Evolutionary conservation across 2,797 vertebrate genomes (phyloP), one percentile per base, ranked within the genome.

Genomic region (Macroramphosus scolopax): DNA sequence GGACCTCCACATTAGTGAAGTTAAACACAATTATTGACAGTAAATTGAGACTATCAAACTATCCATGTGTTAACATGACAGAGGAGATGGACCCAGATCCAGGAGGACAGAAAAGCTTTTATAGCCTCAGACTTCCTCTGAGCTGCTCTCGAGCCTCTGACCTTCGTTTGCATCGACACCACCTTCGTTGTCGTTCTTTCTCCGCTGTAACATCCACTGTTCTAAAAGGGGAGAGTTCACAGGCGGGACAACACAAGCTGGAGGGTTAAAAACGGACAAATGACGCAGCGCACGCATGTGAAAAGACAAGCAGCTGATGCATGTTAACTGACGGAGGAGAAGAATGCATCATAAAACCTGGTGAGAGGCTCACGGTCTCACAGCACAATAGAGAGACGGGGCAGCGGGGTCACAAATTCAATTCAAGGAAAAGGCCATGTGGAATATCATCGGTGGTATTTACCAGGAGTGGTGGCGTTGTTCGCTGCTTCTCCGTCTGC

Each of bases 401-500:
- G 5, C 26, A 62, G n/a, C 12, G 30, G 64, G 63, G 63, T 60
- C 58, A 62, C 33, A 65, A 62, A 72, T 46, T 50, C 57, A 62
- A 59, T 63, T 60, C 44, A 33, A 37, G 57, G 54, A 45, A 74
- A 79, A 83, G 60, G 76, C 52, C 49, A 48, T 8, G 51, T 2
- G 25, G 51, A 65, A 48, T 36, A 63, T 68, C 47, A 63, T 53
- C 26, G 30, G 25, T 47, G 51, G 29, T 40, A 63, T 78, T 84
- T 86, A 91, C 90, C 90, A 32, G 85, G 74, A 43, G 74, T 66
- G 44, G 53, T 49, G 57, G 76, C 52, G 28, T 83, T 83, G 64
- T 76, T 82, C 16, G 67, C 83, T 41, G 88, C 87, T 35, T 91
- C 90, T 71, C 89, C 89, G 11, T 95, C 92, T 36, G 92, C 89